phyloP scores from a whole-genome alignment of 1,140 invertebrate species.

The Proctacanthus coquilletti region DNA sequence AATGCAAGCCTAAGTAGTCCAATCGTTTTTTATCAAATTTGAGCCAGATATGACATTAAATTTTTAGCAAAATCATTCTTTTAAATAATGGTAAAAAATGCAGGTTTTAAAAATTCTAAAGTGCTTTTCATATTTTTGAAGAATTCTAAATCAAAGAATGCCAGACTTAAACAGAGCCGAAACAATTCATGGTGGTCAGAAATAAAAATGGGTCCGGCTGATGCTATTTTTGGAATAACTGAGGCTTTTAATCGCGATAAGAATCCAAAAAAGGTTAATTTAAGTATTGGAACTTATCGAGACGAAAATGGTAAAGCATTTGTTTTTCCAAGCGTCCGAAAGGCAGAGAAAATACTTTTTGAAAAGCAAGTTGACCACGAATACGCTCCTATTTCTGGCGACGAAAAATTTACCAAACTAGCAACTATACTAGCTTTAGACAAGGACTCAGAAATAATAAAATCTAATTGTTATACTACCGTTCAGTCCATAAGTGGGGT shows the following conservation, averaged over 20 bases:
- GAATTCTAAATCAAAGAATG: too few species aligned
- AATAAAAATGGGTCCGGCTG: slow-evolving; percentile 95
- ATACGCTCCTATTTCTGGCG: slow-evolving; percentile 85
- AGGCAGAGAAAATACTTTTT: slow-evolving; percentile 64
- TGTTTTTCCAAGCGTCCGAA: slow-evolving; percentile 77
- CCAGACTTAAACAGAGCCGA: too few species aligned
- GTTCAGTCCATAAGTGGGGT: slow-evolving; percentile 90
- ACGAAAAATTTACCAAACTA: slow-evolving; percentile 61
- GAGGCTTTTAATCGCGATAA: slow-evolving; percentile 91
- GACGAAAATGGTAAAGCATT: slow-evolving; percentile 97
- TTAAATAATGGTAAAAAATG: too few species aligned
- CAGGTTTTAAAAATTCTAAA: too few species aligned
- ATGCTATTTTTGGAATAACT: slow-evolving; percentile 94
- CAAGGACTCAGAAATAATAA: slow-evolving; percentile 54
- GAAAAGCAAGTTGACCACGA: slow-evolving; percentile 79
- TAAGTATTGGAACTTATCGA: slow-evolving; percentile 94
- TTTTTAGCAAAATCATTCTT: too few species aligned
- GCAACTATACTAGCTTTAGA: slow-evolving; percentile 83
- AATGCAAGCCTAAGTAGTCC: too few species aligned
- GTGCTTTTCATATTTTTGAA: too few species aligned
- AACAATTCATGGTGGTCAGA: slow-evolving; percentile 70
- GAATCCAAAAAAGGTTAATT: slow-evolving; percentile 93
- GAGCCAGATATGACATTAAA: too few species aligned
- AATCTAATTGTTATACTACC: slow-evolving; percentile 49
- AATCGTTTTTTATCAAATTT: too few species aligned